Conservation (phyloP, 1,140 invertebrate genomes). For the Chlorops oryzae region DNA sequence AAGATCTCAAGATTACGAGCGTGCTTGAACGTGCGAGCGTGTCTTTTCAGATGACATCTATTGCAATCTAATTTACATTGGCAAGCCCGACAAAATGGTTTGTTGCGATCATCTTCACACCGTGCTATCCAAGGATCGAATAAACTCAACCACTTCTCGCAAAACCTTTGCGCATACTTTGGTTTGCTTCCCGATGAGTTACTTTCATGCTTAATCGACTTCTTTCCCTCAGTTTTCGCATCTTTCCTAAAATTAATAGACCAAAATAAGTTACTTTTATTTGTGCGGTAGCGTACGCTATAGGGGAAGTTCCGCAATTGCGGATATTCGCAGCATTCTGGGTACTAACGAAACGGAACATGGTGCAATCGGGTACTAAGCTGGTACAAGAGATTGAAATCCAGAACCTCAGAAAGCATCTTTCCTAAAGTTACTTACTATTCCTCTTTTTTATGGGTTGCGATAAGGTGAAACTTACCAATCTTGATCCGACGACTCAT, state of each 20-base stretch:
- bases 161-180: constrained; percentile 36
- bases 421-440: too few relatives aligned
- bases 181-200: not conserved
- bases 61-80: constrained; percentile 40
- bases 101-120: constrained; percentile 32
- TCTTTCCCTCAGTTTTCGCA: constrained; percentile 23
- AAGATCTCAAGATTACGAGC: constrained; percentile 32
- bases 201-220: constrained; percentile 18
- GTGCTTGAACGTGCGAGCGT: constrained; percentile 39
- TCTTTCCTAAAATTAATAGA: constrained; percentile 27
- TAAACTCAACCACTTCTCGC: constrained; percentile 38
- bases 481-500: too few relatives aligned
- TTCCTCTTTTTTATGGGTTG: too few relatives aligned
- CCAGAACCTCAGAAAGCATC: too few relatives aligned
- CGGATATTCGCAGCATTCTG: too few relatives aligned
- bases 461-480: too few relatives aligned
- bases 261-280: too few relatives aligned
- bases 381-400: too few relatives aligned
- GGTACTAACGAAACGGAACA: too few relatives aligned
- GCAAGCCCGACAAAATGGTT: constrained; percentile 40
- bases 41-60: constrained; percentile 36
- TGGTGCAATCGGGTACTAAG: too few relatives aligned
- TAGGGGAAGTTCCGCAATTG: too few relatives aligned
- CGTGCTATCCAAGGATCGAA: constrained; percentile 38
- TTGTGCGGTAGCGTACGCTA: too few relatives aligned